These are phyloP conservation scores for Gymnothorax javanicus DNA, from an alignment of 2,797 vertebrate genomes.

Conservation along the genomic window DNA sequence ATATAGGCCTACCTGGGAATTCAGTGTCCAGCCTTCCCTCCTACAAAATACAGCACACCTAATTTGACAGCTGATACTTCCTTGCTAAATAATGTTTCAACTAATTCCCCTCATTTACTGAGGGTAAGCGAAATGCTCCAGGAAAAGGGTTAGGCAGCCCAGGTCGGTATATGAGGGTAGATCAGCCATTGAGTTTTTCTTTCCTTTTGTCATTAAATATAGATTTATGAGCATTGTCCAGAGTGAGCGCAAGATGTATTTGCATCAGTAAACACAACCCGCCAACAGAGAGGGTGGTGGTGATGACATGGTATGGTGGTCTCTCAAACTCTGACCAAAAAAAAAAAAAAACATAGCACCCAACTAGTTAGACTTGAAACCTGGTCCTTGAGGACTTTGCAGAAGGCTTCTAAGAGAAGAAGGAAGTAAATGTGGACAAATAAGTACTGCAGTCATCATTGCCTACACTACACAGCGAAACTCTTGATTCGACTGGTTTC, in stretches of 20 bases:
- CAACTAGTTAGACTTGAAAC: conserved; percentile 52
- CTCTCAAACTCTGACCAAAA: neutral
- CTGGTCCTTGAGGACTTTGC: neutral
- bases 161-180: conserved; percentile 30
- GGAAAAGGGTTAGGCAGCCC: too few relatives aligned
- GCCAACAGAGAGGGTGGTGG: neutral
- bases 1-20: too few relatives aligned
- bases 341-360: conserved; percentile 19
- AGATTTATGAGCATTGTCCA: neutral
- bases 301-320: too few relatives aligned
- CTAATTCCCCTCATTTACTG: too few relatives aligned
- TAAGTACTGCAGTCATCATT: neutral
- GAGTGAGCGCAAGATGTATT: neutral
- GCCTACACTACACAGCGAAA: neutral
- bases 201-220: neutral
- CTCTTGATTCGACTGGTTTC: neutral
- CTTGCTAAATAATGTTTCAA: too few relatives aligned
- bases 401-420: neutral
- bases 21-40: too few relatives aligned
- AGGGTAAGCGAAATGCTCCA: too few relatives aligned
- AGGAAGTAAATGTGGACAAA: neutral
- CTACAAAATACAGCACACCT: too few relatives aligned
- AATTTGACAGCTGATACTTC: too few relatives aligned
- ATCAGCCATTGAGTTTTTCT: neutral
- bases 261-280: neutral